Evolutionary conservation across 92 coral and sea anemone genomes (phyloP), one percentile per base, ranked within the genome.

Genomic region (Zoanthus sansibaricus): DNA sequence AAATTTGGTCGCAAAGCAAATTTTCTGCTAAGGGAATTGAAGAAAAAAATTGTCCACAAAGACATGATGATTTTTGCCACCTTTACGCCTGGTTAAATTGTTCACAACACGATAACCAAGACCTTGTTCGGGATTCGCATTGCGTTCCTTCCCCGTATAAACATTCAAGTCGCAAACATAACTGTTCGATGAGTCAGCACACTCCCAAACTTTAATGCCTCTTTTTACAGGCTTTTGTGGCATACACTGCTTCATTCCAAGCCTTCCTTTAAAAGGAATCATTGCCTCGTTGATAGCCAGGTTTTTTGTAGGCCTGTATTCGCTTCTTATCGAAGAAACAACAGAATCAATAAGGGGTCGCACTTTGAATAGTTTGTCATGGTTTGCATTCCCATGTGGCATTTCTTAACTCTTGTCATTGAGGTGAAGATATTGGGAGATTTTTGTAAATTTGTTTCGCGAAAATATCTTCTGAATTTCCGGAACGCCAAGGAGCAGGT

Each of bases 301-400:
- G 47, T 76, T 73, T 88, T 87, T 11, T 11, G 71, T 56, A 37
- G 6, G 44, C 75, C 71, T 62, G 25, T 25, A 25, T 25, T 25
- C 25, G 0, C 25, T 25, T 25, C 25, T 25, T 25, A 25, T 25
- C 25, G 46, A 61, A 61, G 68, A 61, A 61, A 61, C 68, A 30
- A 88, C 91, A 2, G 55, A 54, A 88, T 88, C 51, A 6, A 88
- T 61, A 52, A 88, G 8, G 4, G 83, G 77, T 17, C 68, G 76
- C 71, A 88, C 91, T 88, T 88, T 88, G 86, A 88, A 82, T 25
- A 25, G 25, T 37, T 88, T 88, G 64, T 88, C 70, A 77, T 80
- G 52, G 75, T 85, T 80, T 58, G 79, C 30, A 61, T 86, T 66
- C 71, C 77, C 78, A 18, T 32, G 62, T 55, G 59, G 83, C 33